Evolutionary conservation across 1,140 invertebrate species (phyloP), one percentile per base, ranked within the genome.

Genomic region (Tachypleus tridentatus): DNA sequence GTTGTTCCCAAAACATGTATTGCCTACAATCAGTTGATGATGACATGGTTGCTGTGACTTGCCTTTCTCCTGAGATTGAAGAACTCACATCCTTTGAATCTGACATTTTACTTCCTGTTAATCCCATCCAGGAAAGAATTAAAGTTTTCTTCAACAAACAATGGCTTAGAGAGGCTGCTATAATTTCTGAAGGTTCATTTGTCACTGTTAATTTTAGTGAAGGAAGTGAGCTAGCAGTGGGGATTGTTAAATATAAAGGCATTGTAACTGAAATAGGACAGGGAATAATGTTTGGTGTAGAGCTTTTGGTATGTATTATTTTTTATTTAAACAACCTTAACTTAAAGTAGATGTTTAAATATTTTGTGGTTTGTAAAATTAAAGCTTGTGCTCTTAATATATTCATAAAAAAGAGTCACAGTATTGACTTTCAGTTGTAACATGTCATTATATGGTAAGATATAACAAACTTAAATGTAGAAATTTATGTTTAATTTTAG

Each of bases 281-380:
- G 59, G 67, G 67, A 2, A 65, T 63, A 51, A 6, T 69, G n/a
- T 68, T 66, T 60, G 69, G 69, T 29, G 60, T 70, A 3, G 69
- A 70, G 49, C 51, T 70, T 29, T 53, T 70, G 60, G 66, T 70
- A 57, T 51, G 62, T 62, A 58, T 62, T 52, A 4, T 11, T 7
- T 57, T 57, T 57, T 60, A 50, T 60, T 62, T 62, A 11, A 57
- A 61, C 4, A 5, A 61, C 51, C n/a, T 61, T 11, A 47, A 59
- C 10, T 8, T 47, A n/a, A 59, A 47, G 29, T 29, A 29, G 29
- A 29, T 29, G 29, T 29, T 29, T 29, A 29, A 29, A 29, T 29
- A 29, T 29, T 29, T 29, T 29, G 29, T 29, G 29, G 29, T 29
- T 29, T 29, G 29, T 29, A 29, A 29, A 29, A 29, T 29, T 29